phyloP scores from a whole-genome alignment of 2,113 vertebrate species.

The Muntiacus reevesi region DNA sequence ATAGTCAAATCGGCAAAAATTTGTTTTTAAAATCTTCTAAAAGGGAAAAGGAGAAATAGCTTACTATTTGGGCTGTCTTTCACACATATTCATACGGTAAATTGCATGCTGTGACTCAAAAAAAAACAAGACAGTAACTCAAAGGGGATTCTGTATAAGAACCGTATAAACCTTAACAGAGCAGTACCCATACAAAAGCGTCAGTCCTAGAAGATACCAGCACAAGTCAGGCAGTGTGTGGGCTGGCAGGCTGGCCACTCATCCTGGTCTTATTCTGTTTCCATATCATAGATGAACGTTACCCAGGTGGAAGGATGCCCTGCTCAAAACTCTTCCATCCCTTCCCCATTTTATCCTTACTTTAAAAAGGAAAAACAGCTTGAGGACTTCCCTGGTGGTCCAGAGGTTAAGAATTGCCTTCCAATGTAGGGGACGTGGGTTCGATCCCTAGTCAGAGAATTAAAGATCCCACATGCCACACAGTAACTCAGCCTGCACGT shows the following conservation, averaged over 20 bases:
- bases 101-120: background rate
- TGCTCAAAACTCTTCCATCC: background rate
- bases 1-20: background rate
- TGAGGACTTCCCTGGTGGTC: background rate
- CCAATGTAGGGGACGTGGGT: background rate
- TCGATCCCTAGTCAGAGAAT: background rate
- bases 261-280: background rate
- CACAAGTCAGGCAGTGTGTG: background rate
- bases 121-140: background rate
- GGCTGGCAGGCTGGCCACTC: background rate
- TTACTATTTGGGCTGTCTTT: background rate
- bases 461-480: background rate
- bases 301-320: background rate
- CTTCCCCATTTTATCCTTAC: background rate
- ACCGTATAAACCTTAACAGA: background rate
- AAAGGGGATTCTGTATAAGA: background rate
- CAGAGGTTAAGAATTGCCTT: background rate
- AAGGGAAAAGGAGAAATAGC: background rate
- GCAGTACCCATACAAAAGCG: background rate
- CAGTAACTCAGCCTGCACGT: background rate
- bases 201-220: background rate
- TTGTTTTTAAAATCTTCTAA: background rate
- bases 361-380: background rate
- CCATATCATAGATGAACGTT: background rate
- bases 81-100: background rate